These are phyloP conservation scores for Melanerpes formicivorus DNA, from an alignment of 2,113 vertebrate genomes.

Conservation along the genomic window DNA sequence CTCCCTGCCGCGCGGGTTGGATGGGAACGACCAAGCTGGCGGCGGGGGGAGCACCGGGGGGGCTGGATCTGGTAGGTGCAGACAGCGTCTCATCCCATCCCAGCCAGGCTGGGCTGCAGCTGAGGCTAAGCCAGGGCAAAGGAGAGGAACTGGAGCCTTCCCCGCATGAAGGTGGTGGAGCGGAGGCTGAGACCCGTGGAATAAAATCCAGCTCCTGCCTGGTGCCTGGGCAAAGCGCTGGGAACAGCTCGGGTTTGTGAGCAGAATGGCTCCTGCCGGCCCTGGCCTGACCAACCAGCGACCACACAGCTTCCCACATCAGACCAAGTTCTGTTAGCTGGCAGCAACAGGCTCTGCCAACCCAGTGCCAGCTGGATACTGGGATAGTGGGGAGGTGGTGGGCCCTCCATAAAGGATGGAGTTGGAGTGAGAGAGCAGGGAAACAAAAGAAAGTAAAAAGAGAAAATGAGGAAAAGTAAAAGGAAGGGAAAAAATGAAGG, in stretches of 20 bases:
- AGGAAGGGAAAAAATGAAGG: no score
- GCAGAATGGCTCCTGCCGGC: background rate
- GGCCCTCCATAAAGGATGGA: background rate
- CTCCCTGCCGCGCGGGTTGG: background rate
- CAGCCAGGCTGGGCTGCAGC: background rate
- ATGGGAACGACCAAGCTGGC: background rate
- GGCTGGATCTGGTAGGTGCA: background rate
- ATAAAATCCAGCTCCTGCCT: background rate
- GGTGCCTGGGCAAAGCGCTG: background rate
- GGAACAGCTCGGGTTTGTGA: background rate
- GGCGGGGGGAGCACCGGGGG: background rate
- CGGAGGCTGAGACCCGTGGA: background rate
- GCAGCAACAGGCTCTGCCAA: background rate
- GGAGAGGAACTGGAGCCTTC: background rate
- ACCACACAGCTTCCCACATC: background rate
- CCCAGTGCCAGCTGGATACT: background rate
- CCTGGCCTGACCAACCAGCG: background rate
- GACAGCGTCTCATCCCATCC: background rate
- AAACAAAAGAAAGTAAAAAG: no score
- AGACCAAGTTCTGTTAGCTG: background rate
- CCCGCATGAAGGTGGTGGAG: background rate
- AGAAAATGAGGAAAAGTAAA: background rate
- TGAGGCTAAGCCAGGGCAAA: background rate
- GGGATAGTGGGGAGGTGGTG: background rate
- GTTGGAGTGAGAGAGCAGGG: background rate